phyloP scores from a whole-genome alignment of 2,888 invertebrate genomes.

The Synanthedon formicaeformis region DNA sequence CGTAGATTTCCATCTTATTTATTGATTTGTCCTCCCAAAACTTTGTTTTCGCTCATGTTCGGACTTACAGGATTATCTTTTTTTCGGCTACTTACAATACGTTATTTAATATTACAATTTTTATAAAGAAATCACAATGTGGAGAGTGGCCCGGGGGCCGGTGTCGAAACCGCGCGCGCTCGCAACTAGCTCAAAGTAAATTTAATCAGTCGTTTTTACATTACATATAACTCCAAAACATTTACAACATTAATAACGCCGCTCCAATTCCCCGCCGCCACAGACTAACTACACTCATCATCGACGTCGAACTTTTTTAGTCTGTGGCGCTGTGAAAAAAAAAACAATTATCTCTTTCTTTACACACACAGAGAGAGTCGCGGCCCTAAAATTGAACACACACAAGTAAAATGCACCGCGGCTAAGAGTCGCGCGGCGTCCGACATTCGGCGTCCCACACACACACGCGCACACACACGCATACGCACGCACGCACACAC shows the following conservation, averaged over 20 bases:
- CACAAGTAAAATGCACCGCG: conserved; percentile 7
- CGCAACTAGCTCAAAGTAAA: conserved; percentile 36
- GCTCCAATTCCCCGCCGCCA: conserved; percentile 9
- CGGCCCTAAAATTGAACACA: conserved; percentile 8
- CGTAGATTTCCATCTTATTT: conserved; percentile 64
- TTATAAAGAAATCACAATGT: conserved; percentile 69
- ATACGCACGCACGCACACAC: conserved; percentile 7
- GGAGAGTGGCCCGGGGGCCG: conserved; percentile 32
- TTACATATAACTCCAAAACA: conserved; percentile 35
- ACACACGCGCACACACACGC: conserved; percentile 6
- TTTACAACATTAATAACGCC: conserved; percentile 38
- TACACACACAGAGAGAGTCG: conserved; percentile 1
- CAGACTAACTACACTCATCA: background rate
- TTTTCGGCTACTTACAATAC: conserved; percentile 66
- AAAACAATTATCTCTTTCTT: background rate
- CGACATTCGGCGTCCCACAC: conserved; percentile 7
- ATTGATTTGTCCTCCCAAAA: conserved; percentile 66
- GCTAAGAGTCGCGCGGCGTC: conserved; percentile 6
- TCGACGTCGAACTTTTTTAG: no score
- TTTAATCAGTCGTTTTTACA: conserved; percentile 62
- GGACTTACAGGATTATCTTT: conserved; percentile 66
- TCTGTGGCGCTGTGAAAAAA: no score
- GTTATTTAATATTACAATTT: conserved; percentile 41
- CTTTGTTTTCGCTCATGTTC: conserved; percentile 54
- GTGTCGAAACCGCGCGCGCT: conserved; percentile 21